Conservation (phyloP, 1,140 invertebrate species). For the Drosophila elegans region DNA sequence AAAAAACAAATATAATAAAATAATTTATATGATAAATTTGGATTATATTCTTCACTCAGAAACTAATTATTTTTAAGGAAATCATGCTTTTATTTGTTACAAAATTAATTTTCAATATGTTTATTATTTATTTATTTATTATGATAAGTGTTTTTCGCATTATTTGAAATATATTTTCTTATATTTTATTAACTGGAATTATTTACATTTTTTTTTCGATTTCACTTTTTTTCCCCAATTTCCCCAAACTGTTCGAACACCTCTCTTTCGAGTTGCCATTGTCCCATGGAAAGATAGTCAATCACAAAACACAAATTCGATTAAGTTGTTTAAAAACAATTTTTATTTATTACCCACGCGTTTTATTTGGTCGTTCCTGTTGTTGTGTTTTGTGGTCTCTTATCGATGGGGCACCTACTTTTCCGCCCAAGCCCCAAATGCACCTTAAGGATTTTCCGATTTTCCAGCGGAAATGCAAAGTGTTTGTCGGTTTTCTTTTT, state of each 20-base stretch:
- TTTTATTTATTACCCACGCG: conserved; percentile 75
- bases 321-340: conserved; percentile 83
- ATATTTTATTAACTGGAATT: too few species aligned
- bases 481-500: conserved; percentile 4
- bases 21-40: too few species aligned
- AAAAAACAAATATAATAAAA: too few species aligned
- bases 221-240: too few species aligned
- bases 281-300: conserved; percentile 60
- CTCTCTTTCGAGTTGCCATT: conserved; percentile 10
- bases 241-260: background rate
- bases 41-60: too few species aligned
- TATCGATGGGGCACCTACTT: conserved; percentile 14
- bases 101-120: too few species aligned
- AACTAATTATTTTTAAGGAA: too few species aligned
- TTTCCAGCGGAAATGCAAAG: conserved; percentile 57
- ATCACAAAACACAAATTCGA: conserved; percentile 81
- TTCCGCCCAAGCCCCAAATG: background rate
- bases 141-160: too few species aligned
- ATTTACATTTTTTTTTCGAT: too few species aligned
- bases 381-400: conserved; percentile 46
- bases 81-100: too few species aligned
- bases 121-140: too few species aligned
- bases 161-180: too few species aligned
- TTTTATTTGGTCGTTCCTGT: conserved; percentile 44
- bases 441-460: conserved; percentile 39